Conservation (phyloP, 2,888 invertebrate genomes). For the Volucella bombylans region DNA sequence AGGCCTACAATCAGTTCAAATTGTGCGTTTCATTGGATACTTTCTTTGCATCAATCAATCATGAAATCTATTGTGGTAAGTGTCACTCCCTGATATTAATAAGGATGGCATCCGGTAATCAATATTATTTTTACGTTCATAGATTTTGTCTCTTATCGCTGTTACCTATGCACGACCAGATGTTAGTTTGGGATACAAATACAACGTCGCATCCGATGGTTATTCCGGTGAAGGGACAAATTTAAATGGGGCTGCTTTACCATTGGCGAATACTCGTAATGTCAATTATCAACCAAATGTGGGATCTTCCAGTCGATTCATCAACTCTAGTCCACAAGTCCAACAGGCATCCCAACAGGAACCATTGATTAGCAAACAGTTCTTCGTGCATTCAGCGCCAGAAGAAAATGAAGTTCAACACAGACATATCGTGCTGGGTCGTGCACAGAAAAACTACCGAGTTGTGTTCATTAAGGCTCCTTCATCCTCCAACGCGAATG, state of each 20-base stretch:
- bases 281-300: not conserved
- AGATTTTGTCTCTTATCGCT: conserved; percentile 56
- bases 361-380: conserved; percentile 80
- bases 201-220: conserved; percentile 17
- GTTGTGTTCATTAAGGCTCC: conserved; percentile 82
- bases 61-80: conserved; percentile 65
- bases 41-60: conserved; percentile 44
- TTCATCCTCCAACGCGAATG: conserved; percentile 77
- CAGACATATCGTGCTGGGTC: conserved; percentile 80
- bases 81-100: not conserved
- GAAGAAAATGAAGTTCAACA: conserved; percentile 78
- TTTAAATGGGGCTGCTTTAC: conserved; percentile 23
- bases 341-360: conserved; percentile 49
- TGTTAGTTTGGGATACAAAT: conserved; percentile 56
- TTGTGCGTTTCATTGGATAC: conserved; percentile 60
- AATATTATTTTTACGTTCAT: not conserved
- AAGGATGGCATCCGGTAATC: not conserved
- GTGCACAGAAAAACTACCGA: conserved; percentile 80
- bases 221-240: conserved; percentile 19
- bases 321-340: conserved; percentile 4
- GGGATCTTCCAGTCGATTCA: not conserved
- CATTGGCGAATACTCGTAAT: not conserved
- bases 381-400: conserved; percentile 80
- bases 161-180: conserved; percentile 49
- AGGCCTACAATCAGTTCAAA: conserved; percentile 60